Evolutionary conservation across 2,888 invertebrate species (phyloP).

Genomic region (Drosophila neotestacea): DNA sequence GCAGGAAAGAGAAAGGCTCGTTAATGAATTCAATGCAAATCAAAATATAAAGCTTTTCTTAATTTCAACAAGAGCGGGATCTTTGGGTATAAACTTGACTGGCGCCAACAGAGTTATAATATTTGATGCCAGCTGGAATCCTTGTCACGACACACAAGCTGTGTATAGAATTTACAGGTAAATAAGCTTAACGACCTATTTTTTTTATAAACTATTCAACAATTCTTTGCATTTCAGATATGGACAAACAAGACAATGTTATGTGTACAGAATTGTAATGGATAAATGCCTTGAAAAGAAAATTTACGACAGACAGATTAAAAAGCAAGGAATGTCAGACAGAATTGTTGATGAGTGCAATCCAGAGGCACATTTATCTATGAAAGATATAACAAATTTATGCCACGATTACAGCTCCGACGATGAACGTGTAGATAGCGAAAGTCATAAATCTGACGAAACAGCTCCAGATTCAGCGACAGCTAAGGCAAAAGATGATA

Average conservation of each 20-base stretch:
- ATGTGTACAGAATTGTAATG: conserved; percentile 97
- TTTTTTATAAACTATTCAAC: background rate
- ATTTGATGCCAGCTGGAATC: conserved; percentile 99
- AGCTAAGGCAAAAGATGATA: background rate
- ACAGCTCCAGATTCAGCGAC: background rate
- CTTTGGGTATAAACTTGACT: conserved; percentile 97
- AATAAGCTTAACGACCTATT: conserved; percentile 8
- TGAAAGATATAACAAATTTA: conserved; percentile 95
- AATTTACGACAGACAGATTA: conserved; percentile 99
- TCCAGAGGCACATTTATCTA: conserved; percentile 96
- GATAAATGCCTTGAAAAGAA: conserved; percentile 99
- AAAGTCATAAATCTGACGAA: conserved; percentile 57
- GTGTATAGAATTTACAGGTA: conserved; percentile 95
- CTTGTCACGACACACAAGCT: conserved; percentile 99
- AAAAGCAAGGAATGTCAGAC: conserved; percentile 99
- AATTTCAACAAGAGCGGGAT: conserved; percentile 98
- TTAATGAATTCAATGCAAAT: conserved; percentile 97
- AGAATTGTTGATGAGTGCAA: conserved; percentile 99
- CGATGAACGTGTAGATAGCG: conserved; percentile 87
- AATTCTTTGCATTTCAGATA: conserved; percentile 86
- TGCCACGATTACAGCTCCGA: conserved; percentile 97
- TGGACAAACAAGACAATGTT: conserved; percentile 97
- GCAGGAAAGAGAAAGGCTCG: conserved; percentile 96
- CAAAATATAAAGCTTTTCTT: conserved; percentile 95
- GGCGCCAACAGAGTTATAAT: conserved; percentile 99